These are phyloP conservation scores for Hypsibius dujardini DNA, from an alignment of 1,140 invertebrate genomes.

Conservation along the genomic window DNA sequence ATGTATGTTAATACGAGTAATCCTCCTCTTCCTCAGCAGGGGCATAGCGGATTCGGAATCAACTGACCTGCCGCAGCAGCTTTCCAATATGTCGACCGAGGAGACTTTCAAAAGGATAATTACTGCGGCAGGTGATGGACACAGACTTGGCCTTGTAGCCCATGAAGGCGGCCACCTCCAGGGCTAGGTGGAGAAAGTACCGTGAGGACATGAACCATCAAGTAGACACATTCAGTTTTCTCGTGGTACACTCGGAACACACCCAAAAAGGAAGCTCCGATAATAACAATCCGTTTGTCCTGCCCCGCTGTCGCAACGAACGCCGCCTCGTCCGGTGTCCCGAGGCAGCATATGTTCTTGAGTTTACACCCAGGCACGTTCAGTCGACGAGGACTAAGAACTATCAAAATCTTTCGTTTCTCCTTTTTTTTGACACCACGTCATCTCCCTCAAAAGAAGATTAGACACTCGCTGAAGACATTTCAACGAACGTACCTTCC, in stretches of 20 bases:
- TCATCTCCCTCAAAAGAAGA: background rate
- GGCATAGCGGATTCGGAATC: background rate
- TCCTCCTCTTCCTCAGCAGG: background rate
- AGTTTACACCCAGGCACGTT: slow-evolving; percentile 43
- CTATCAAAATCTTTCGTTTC: background rate
- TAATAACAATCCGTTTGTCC: slow-evolving; percentile 48
- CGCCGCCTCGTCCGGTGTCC: slow-evolving; percentile 52
- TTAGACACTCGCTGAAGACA: background rate
- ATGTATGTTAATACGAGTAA: background rate
- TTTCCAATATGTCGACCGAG: slow-evolving; percentile 55
- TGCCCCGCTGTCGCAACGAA: slow-evolving; percentile 38
- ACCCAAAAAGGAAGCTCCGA: slow-evolving; percentile 58
- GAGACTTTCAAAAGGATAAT: slow-evolving; percentile 49
- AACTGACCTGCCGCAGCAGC: slow-evolving; percentile 30
- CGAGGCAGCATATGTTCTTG: slow-evolving; percentile 52
- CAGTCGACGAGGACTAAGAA: background rate
- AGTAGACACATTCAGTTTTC: background rate
- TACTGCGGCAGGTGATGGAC: slow-evolving; percentile 54
- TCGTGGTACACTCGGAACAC: slow-evolving; percentile 21
- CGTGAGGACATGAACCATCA: background rate
- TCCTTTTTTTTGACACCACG: background rate
- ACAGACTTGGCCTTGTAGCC: slow-evolving; percentile 55
- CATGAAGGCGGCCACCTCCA: slow-evolving; percentile 57
- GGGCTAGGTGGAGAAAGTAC: slow-evolving; percentile 16
- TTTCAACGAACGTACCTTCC: slow-evolving; percentile 37